These are phyloP conservation scores for Vimba vimba DNA, from an alignment of 2,113 vertebrate species.

Conservation along the genomic window DNA sequence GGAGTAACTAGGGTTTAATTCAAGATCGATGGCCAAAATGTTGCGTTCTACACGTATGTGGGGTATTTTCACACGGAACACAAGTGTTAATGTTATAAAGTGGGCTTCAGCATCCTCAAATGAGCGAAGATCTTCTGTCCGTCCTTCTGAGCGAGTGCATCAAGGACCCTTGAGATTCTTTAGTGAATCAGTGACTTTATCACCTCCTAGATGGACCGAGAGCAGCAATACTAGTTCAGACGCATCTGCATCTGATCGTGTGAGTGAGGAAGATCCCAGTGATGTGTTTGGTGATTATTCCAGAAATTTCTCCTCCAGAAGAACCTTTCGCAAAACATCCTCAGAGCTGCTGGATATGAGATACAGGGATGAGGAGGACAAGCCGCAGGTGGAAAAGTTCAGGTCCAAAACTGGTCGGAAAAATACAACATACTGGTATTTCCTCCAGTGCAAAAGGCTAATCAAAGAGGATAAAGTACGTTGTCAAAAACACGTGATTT, in stretches of 20 bases:
- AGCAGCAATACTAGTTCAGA: not conserved
- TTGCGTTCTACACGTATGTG: not conserved
- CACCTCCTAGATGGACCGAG: not conserved
- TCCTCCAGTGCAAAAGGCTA: conserved; percentile 86
- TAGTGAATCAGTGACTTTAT: not conserved
- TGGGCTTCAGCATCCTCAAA: not conserved
- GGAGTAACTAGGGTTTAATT: not conserved
- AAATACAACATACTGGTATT: conserved; percentile 92
- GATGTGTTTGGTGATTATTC: conserved; percentile 76
- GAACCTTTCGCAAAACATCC: conserved; percentile 77
- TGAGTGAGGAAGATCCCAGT: not conserved
- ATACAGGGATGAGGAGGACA: conserved; percentile 56
- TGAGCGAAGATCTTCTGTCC: not conserved
- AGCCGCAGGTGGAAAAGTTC: conserved; percentile 34
- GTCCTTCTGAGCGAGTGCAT: not conserved
- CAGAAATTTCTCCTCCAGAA: conserved; percentile 72
- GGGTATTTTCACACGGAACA: conserved; percentile 1
- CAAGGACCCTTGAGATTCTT: not conserved
- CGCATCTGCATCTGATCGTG: not conserved
- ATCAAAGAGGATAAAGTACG: conserved; percentile 86
- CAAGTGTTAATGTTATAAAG: not conserved
- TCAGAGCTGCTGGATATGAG: conserved; percentile 69
- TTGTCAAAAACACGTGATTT: not conserved
- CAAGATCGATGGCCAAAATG: not conserved
- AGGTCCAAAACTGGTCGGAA: conserved; percentile 58